Conservation (phyloP, 2,888 invertebrate species). For the Endomychus coccineus region DNA sequence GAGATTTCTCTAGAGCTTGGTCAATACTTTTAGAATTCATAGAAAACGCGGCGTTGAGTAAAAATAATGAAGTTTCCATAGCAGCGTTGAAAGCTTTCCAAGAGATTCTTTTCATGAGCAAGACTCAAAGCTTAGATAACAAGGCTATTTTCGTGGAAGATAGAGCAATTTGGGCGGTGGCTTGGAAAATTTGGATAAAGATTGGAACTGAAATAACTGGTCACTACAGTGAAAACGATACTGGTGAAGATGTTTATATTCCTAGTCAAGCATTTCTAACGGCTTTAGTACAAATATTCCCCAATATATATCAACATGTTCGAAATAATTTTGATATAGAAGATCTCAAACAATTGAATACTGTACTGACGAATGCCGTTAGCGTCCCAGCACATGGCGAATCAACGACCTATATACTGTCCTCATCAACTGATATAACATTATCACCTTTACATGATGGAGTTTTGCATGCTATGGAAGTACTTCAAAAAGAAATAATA, state of each 20-base stretch:
- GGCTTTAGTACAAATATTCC: conserved; percentile 91
- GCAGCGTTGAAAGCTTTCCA: conserved; percentile 96
- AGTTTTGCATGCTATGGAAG: conserved; percentile 77
- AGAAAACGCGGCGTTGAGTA: conserved; percentile 83
- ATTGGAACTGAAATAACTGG: conserved; percentile 77
- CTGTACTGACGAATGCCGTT: conserved; percentile 67
- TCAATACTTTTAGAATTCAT: conserved; percentile 87
- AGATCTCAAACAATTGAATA: conserved; percentile 75
- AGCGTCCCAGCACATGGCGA: conserved; percentile 75
- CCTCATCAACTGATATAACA: conserved; percentile 64
- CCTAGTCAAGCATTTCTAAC: conserved; percentile 92
- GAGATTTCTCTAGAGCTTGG: conserved; percentile 93
- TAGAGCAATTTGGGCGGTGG: conserved; percentile 66
- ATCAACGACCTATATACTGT: conserved; percentile 72
- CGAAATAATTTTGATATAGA: conserved; percentile 53
- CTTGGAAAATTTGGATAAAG: conserved; percentile 82
- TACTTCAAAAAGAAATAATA: conserved; percentile 71
- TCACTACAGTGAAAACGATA: conserved; percentile 39
- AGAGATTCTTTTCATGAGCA: conserved; percentile 75
- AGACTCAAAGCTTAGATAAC: conserved; percentile 43
- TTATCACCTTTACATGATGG: conserved; percentile 79
- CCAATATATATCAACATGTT: conserved; percentile 87
- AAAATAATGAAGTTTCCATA: conserved; percentile 92
- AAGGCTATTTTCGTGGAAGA: conserved; percentile 42
- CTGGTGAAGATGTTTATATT: conserved; percentile 59